A percentile compares a stretch with the other conserved stretches of the same genome.
Evolutionary conservation across 1,140 invertebrate species (phyloP).

Genomic region (Tribolium castaneum): DNA sequence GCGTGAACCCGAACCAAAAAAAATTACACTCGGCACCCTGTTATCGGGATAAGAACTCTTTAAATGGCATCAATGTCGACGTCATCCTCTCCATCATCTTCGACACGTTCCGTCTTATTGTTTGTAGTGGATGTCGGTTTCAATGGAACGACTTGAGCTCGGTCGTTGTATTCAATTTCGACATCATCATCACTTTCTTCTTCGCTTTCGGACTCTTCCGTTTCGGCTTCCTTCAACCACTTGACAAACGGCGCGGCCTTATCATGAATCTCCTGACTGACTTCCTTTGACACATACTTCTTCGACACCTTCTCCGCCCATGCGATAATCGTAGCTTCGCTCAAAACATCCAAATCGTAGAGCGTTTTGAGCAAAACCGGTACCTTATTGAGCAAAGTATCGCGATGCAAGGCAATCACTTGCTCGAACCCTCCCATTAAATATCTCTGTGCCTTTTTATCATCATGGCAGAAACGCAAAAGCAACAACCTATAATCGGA

Average conservation of each 20-base stretch:
- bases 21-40: slow-evolving; percentile 27
- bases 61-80: slow-evolving; percentile 95
- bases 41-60: slow-evolving; percentile 55
- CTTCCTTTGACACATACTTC: slow-evolving; percentile 92
- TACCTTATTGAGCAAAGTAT: slow-evolving; percentile 86
- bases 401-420: slow-evolving; percentile 86
- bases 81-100: slow-evolving; percentile 80
- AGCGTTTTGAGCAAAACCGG: slow-evolving; percentile 92
- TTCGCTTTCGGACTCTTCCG: slow-evolving; percentile 83
- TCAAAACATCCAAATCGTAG: slow-evolving; percentile 95
- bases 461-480: slow-evolving; percentile 89
- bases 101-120: slow-evolving; percentile 69
- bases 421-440: slow-evolving; percentile 96
- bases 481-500: slow-evolving; percentile 77
- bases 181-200: slow-evolving; percentile 74
- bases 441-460: slow-evolving; percentile 93
- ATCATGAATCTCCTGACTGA: slow-evolving; percentile 91
- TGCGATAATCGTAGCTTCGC: slow-evolving; percentile 93
- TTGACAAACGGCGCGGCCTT: slow-evolving; percentile 94
- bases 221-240: slow-evolving; percentile 97
- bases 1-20: not conserved
- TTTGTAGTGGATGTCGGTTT: slow-evolving; percentile 68
- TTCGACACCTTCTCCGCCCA: slow-evolving; percentile 95
- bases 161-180: slow-evolving; percentile 85
- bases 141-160: slow-evolving; percentile 80